Evolutionary conservation across 2,113 vertebrate genomes (phyloP).

Genomic region (Arothron firmamentum): DNA sequence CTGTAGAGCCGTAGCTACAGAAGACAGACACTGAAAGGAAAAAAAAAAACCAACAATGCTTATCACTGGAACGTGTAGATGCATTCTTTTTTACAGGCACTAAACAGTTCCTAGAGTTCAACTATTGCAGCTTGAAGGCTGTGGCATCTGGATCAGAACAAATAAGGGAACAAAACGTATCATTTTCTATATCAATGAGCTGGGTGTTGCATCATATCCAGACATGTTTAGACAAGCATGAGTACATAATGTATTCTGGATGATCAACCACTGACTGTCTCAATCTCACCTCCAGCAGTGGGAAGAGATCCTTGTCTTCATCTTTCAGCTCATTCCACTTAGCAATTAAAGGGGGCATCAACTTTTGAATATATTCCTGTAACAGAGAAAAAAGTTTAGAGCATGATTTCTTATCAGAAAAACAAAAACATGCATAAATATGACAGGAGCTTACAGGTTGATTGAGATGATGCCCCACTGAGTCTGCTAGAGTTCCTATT

Average conservation of each 20-base stretch:
- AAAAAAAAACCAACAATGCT: neutral
- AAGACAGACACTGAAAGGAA: slow-evolving; percentile 81
- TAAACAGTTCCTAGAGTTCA: neutral
- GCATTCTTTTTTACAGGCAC: no score
- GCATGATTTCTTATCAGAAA: neutral
- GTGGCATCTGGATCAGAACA: slow-evolving; percentile 60
- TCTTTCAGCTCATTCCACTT: slow-evolving; percentile 95
- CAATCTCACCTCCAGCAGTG: slow-evolving; percentile 78
- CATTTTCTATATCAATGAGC: slow-evolving; percentile 63
- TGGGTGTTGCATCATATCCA: slow-evolving; percentile 70
- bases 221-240: slow-evolving; percentile 8
- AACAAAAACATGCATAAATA: neutral
- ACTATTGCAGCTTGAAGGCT: neutral
- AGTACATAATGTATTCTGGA: neutral
- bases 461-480: slow-evolving; percentile 94
- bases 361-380: slow-evolving; percentile 91
- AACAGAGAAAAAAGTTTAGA: neutral
- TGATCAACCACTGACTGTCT: neutral
- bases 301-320: slow-evolving; percentile 92
- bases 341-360: slow-evolving; percentile 91
- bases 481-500: slow-evolving; percentile 92
- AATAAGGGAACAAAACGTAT: slow-evolving; percentile 60
- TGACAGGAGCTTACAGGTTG: slow-evolving; percentile 77
- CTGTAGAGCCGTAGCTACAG: slow-evolving; percentile 91
- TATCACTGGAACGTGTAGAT: neutral